Evolutionary conservation across 2,797 vertebrate species (phyloP), one percentile per base, ranked within the genome.

Genomic region (Gymnoscopelus microlampas): DNA sequence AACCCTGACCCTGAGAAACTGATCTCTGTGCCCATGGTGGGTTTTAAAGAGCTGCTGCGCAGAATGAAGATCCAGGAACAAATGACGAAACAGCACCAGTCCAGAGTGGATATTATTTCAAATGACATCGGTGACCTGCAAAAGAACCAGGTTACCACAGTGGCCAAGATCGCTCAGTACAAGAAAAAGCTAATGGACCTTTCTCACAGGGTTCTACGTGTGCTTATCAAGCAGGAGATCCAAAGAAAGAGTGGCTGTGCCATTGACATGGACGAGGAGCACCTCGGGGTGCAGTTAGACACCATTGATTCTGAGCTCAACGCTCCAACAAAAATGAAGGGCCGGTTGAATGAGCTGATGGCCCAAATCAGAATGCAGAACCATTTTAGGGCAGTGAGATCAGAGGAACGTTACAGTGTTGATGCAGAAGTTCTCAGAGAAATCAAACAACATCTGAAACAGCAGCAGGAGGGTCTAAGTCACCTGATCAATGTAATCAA

Each of bases 81-180:
- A 93, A 99, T 99, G 98, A 99, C 95, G n/a, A 99, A 99, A 84
- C 97, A 99, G 82, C 98, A 99, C 84, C 98, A 99, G 87, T 97
- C 96, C 74, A 94, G 97, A 93, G 92, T 99, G 80, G 97, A 99
- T 73, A 99, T 99, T 32, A 98, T 99, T 90, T 95, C 98, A 19
- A 96, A 91, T 83, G 98, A 99, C 86, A 97, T 99, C 83, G 96
- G 96, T 53, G 98, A 99, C 59, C 93, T 99, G 68, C 97, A 99
- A 90, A 98, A 98, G 93, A 99, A 98, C 88, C 98, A 99, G 86
- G 96, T 96, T 0, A 98, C 97, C 50, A 97, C 97, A 0, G 95
- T 97, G 91, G 97, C 97, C 66, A 99, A 99, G 90, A 98, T 99
- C 32, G 95, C 97, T 10, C 98, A 99, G 51, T 99, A 99, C 83